Conservation (phyloP, 1,140 invertebrate species). For the Euwallacea similis region DNA sequence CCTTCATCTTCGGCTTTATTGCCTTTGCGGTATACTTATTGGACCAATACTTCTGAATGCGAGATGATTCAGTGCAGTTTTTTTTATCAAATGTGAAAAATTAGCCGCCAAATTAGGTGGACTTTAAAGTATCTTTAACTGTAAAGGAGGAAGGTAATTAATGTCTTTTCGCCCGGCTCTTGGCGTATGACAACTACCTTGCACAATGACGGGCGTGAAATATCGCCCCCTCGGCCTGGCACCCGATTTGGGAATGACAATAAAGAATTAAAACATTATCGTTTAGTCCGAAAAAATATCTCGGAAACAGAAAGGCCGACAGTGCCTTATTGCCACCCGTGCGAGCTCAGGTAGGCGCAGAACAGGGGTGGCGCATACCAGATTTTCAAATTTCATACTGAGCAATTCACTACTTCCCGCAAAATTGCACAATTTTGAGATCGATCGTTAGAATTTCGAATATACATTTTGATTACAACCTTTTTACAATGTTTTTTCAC, state of each 20-base stretch:
- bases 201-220: slow-evolving; percentile 28
- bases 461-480: too few relatives aligned
- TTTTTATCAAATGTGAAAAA: too few relatives aligned
- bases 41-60: too few relatives aligned
- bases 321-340: slow-evolving; percentile 28
- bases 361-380: background rate
- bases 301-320: slow-evolving; percentile 20
- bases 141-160: background rate
- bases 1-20: background rate
- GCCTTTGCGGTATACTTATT: too few relatives aligned
- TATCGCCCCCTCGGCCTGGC: slow-evolving; percentile 26
- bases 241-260: slow-evolving; percentile 33
- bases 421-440: too few relatives aligned
- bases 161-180: slow-evolving; percentile 2
- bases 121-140: too few relatives aligned
- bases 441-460: too few relatives aligned
- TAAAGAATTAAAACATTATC: slow-evolving; percentile 40
- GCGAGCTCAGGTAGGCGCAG: slow-evolving; percentile 24
- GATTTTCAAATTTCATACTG: background rate
- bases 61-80: too few relatives aligned
- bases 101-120: too few relatives aligned
- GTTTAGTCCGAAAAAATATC: slow-evolving; percentile 32
- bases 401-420: too few relatives aligned
- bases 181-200: slow-evolving; percentile 15
- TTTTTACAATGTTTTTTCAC: too few relatives aligned